These are phyloP conservation scores for Meliscaeva auricollis DNA, from an alignment of 2,888 invertebrate species.

Conservation along the genomic window DNA sequence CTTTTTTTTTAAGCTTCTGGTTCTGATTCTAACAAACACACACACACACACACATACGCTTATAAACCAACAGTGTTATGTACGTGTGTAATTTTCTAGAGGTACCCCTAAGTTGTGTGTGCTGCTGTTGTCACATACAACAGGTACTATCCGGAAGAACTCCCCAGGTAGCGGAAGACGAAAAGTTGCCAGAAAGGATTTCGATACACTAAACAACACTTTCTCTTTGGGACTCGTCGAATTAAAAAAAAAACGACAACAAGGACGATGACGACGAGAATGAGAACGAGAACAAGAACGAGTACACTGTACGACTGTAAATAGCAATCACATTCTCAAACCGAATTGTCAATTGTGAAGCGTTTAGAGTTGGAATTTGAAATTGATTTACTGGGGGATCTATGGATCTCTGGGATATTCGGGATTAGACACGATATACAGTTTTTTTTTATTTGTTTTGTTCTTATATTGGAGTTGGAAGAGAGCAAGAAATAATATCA, in stretches of 20 bases:
- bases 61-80: not conserved
- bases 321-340: constrained; percentile 74
- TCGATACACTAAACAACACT: constrained; percentile 55
- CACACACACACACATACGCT: not conserved
- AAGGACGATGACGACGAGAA: constrained; percentile 1
- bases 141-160: constrained; percentile 44
- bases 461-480: not conserved
- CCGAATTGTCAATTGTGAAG: constrained; percentile 73
- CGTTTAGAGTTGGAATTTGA: constrained; percentile 70
- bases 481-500: constrained; percentile 17
- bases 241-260: not conserved
- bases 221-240: constrained; percentile 1
- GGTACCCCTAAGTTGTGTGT: constrained; percentile 13
- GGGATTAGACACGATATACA: constrained; percentile 50
- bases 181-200: constrained; percentile 62
- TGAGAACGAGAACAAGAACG: not conserved
- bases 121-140: constrained; percentile 57
- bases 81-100: constrained; percentile 21
- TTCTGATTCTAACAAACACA: not conserved
- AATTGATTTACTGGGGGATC: constrained; percentile 70
- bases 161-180: constrained; percentile 52
- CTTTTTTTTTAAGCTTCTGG: not conserved
- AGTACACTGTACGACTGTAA: constrained; percentile 66
- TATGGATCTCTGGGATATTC: constrained; percentile 41
- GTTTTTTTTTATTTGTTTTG: not conserved